Evolutionary conservation across 1,140 invertebrate genomes (phyloP), one percentile per base, ranked within the genome.

Genomic region (Tigriopus japonicus): DNA sequence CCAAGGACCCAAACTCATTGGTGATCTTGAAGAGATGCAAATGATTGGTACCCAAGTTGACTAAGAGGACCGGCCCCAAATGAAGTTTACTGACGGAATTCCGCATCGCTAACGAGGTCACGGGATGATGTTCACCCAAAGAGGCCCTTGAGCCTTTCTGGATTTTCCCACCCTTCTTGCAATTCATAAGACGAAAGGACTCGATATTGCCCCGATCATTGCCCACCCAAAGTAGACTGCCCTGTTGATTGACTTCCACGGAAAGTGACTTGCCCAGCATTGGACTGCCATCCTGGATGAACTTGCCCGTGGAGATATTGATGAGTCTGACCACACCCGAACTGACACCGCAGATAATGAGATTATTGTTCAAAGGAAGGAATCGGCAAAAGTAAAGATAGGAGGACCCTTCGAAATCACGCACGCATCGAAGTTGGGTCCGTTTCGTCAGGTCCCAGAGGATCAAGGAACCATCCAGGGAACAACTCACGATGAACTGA

Each of bases 361-460:
- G 81, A 74, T 92, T 91, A 68, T 90, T 89, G 70, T 92, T 92
- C 19, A 80, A 76, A 0, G 87, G 86, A 69, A 87, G 83, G 71
- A 91, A 91, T 52, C 45, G 24, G 80, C 75, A 70, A 85, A 87
- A 63, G 79, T 84, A 0, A 85, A 72, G 49, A 87, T 73, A 68
- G 79, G 71, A 63, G 79, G 80, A 71, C 85, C n/a, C 21, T 10
- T 49, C 45, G 21, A 17, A 15, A 28, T 21, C 83, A 53, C 68
- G 68, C 24, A 85, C 77, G 40, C 75, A 73, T 59, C 85, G 71
- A 60, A 90, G 72, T 67, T 85, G 86, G 12, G 68, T 70, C 1
- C 76, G 76, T 64, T 73, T 71, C 1, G 73, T 67, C 64, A 75
- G 69, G 56, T 82, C 78, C 86, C 87, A 91, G 19, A 91, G 72